Evolutionary conservation across 2,888 invertebrate species (phyloP).

Genomic region (Trichogramma dendrolimi): DNA sequence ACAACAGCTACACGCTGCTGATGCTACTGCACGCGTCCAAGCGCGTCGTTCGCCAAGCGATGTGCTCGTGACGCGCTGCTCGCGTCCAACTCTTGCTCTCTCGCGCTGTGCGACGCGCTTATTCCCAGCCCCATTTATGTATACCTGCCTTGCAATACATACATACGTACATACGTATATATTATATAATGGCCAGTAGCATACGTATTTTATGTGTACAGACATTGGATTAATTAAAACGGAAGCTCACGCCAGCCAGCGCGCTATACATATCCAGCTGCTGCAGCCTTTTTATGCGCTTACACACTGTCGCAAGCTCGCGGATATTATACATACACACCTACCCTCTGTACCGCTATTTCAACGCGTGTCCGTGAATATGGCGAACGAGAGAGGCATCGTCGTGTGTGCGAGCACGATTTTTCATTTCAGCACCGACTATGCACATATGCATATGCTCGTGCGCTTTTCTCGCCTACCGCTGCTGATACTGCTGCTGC

Average conservation of each 20-base stretch:
- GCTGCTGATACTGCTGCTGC: no score
- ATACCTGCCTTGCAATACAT: background rate
- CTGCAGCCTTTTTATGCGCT: conserved; percentile 24
- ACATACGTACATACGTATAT: background rate
- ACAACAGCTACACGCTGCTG: no score
- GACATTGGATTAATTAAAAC: conserved; percentile 48
- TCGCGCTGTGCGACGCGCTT: background rate
- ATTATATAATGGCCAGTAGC: background rate
- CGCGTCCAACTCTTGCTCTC: conserved; percentile 2
- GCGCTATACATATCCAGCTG: background rate
- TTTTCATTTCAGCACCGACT: conserved; percentile 5
- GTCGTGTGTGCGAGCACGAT: no score
- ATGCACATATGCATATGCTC: conserved; percentile 9
- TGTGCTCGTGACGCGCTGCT: background rate
- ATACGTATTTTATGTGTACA: background rate
- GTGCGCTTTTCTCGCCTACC: background rate
- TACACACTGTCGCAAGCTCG: conserved; percentile 3
- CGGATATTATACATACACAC: conserved; percentile 15
- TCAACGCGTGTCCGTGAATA: no score
- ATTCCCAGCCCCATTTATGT: background rate
- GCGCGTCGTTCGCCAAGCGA: no score
- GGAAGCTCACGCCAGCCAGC: conserved; percentile 31
- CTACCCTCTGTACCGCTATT: background rate
- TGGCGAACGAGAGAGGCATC: no score
- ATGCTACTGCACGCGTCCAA: no score